phyloP scores from a whole-genome alignment of 2,888 invertebrate genomes.

The Brachyptera risi region DNA sequence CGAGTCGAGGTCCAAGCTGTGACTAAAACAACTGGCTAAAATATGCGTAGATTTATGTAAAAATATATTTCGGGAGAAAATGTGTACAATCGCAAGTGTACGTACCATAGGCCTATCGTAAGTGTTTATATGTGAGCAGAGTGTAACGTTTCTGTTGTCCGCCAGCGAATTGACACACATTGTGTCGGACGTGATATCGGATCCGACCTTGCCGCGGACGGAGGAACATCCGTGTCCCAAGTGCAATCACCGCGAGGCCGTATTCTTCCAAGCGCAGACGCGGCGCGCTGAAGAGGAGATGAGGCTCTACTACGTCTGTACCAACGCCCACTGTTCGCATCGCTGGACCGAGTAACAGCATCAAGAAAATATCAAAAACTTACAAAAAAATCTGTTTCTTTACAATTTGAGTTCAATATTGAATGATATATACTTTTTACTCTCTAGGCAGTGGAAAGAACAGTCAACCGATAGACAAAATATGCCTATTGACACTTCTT shows the following conservation, averaged over 20 bases:
- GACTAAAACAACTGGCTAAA: too few species aligned
- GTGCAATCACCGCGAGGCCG: slow-evolving; percentile 91
- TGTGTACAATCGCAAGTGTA: not conserved
- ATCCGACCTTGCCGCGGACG: slow-evolving; percentile 95
- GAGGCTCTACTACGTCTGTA: slow-evolving; percentile 96
- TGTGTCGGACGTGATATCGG: slow-evolving; percentile 95
- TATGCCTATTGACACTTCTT: too few species aligned
- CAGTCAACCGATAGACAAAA: too few species aligned
- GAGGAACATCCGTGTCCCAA: slow-evolving; percentile 98
- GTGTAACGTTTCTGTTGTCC: too few species aligned
- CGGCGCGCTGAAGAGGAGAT: slow-evolving; percentile 96
- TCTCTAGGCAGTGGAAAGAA: too few species aligned
- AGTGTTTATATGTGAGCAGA: not conserved
- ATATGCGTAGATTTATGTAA: too few species aligned
- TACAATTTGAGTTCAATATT: too few species aligned
- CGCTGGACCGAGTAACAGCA: slow-evolving; percentile 97
- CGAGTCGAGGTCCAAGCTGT: too few species aligned
- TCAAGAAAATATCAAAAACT: too few species aligned
- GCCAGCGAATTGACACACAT: slow-evolving; percentile 96
- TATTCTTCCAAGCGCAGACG: slow-evolving; percentile 98
- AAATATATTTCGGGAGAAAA: too few species aligned
- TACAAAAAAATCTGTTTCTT: too few species aligned
- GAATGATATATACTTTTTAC: too few species aligned
- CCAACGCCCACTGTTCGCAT: slow-evolving; percentile 85
- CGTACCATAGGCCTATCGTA: not conserved